Evolutionary conservation across 2,888 invertebrate genomes (phyloP), one percentile per base, ranked within the genome.

Genomic region (Caenorhabditis drosophilae): DNA sequence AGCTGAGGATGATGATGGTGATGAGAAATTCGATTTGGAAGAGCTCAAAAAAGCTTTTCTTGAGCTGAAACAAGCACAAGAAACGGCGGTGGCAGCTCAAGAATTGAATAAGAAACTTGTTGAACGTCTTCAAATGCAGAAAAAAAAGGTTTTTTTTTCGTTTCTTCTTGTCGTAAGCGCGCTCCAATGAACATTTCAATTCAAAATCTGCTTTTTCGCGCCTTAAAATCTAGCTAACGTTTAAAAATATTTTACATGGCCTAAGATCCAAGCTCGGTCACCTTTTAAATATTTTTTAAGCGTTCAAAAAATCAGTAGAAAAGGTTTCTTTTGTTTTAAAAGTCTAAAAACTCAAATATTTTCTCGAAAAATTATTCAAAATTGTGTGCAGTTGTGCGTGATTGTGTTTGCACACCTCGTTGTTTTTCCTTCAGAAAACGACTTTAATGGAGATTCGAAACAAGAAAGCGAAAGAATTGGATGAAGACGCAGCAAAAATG

Each of bases 101-200:
- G 61, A 69, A 31, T 42, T 76, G 46, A 74, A 76, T 41, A 74
- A 76, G 31, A 70, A 74, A 46, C 41, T 76, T 7, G 67, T 69
- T 2, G 70, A 72, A 41, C 60, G 57, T 26, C 53, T 74, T 12
- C 68, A 69, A 25, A 58, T 76, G 26, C 66, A 66, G 41, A 76
- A 72, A 54, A 68, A 57, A 26, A 74, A 76, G 72, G 75, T 72
- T 16, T 45, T 22, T 45, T 12, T 31, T 31, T 31, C 31, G 12
- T 31, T 36, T 36, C n/a, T n/a, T 16, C 4, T 36, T 36, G 7
- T 36, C 16, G 4, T 11, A 38, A 38, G n/a, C 38, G 38, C n/a
- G 38, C n/a, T n/a, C n/a, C n/a, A n/a, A n/a, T n/a, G n/a, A n/a
- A n/a, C n/a, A n/a, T n/a, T n/a, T n/a, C n/a, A n/a, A n/a, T n/a